Evolutionary conservation across 2,113 vertebrate genomes (phyloP), one percentile per base, ranked within the genome.

Genomic region (Phaethornis superciliosus): DNA sequence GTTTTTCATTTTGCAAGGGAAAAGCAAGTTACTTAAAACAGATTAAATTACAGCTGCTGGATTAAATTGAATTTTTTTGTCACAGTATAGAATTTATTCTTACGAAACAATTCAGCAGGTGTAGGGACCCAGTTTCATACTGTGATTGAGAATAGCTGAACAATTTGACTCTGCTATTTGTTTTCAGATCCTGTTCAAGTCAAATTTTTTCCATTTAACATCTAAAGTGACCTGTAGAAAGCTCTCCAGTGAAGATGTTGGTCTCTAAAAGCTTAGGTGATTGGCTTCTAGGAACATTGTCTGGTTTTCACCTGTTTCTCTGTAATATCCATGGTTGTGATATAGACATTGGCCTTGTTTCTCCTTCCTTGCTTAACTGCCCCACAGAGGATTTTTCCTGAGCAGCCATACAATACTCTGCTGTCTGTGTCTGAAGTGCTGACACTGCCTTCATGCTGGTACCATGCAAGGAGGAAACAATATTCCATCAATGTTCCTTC

Each of bases 21-120:
- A 77, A 83, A 88, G 30, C 75, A 91, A 86, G 91, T 94, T 94
- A 70, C 74, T 94, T 96, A 60, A 90, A 89, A 49, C 19, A 58
- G 51, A 82, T 88, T 90, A 62, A 91, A 85, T 92, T 81, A 67
- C 46, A 85, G 32, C 60, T 69, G 40, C 49, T 91, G 78, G 72
- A 75, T 81, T 86, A 92, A 91, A 92, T 90, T 74, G 12, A 55
- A 74, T 77, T 69, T 90, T 84, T 68, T 88, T 94, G 71, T 85
- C 68, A 70, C 85, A 83, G 42, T 47, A 60, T 60, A 65, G 74
- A 87, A 64, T 90, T 91, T 88, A 56, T 72, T 82, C 65, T 63
- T 47, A n/a, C 64, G 55, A 63, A 95, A 68, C 52, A 72, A 15
- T 87, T 85, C 32, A 8, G 35, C 44, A 20, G 77, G 67, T 75